phyloP scores from a whole-genome alignment of 2,797 vertebrate species.

The Clarias platycephalus region DNA sequence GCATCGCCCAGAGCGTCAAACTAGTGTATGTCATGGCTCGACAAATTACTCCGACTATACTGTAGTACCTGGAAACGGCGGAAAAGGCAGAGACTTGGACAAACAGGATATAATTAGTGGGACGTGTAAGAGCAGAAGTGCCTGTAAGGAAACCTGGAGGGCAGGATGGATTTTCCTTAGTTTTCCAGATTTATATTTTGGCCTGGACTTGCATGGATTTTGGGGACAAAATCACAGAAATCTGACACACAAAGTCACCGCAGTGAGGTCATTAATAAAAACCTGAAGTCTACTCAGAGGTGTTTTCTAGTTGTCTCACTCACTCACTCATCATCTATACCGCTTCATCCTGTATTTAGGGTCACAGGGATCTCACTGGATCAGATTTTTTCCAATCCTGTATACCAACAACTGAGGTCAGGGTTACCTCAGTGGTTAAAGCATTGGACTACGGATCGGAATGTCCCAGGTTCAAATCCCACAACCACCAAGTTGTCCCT shows the following conservation, averaged over 20 bases:
- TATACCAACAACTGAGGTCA: too few relatives aligned
- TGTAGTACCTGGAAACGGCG: not conserved
- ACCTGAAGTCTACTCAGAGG: not conserved
- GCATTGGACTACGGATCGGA: too few relatives aligned
- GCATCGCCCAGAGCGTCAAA: slow-evolving; percentile 40
- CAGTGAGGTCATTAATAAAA: not conserved
- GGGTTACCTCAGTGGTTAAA: too few relatives aligned
- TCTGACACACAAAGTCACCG: not conserved
- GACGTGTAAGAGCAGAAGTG: slow-evolving; percentile 1
- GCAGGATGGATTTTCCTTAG: not conserved
- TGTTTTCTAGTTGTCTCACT: not conserved
- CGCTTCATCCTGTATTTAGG: too few relatives aligned
- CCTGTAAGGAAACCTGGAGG: slow-evolving; percentile 28
- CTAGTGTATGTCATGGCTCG: not conserved
- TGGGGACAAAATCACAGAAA: not conserved
- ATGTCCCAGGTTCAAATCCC: too few relatives aligned
- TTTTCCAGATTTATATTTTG: slow-evolving; percentile 2
- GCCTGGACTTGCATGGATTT: too few relatives aligned
- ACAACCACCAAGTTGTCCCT: too few relatives aligned
- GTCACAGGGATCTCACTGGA: too few relatives aligned
- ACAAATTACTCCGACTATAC: slow-evolving; percentile 9
- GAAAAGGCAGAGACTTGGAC: slow-evolving; percentile 42
- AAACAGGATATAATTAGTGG: slow-evolving; percentile 44
- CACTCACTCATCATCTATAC: too few relatives aligned
- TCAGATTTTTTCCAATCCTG: too few relatives aligned